A percentile compares a stretch with the other conserved stretches of the same genome.
These are phyloP conservation scores for Cynopterus sphinx DNA, from an alignment of 2,797 vertebrate species.

Conservation along the genomic window DNA sequence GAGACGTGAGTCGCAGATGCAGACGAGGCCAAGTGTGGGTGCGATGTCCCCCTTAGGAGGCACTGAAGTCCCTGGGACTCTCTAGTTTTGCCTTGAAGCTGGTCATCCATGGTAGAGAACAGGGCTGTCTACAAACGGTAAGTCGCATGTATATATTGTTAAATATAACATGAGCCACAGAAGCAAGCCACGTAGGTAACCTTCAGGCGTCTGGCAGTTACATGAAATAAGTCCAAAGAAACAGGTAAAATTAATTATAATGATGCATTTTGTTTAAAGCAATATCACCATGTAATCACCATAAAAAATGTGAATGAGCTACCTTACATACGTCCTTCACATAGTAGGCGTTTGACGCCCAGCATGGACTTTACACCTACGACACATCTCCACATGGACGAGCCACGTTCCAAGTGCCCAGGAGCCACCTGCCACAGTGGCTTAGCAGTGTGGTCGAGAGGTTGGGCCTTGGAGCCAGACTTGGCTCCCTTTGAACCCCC, in stretches of 20 bases:
- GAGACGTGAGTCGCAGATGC: neutral
- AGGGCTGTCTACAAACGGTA: neutral
- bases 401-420: neutral
- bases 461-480: neutral
- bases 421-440: neutral
- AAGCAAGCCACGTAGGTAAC: neutral
- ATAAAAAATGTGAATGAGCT: neutral
- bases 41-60: fast-evolving
- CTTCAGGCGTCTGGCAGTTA: neutral
- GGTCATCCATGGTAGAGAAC: neutral
- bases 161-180: neutral
- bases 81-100: neutral
- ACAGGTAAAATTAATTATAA: neutral
- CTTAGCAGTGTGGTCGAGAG: neutral
- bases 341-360: neutral
- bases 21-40: neutral
- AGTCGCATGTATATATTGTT: neutral
- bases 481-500: neutral
- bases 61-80: neutral
- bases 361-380: neutral
- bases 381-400: neutral
- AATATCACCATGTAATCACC: neutral
- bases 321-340: neutral
- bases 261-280: neutral
- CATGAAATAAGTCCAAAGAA: neutral